Evolutionary conservation across 2,113 vertebrate species (phyloP).

Genomic region (Emydura subglobosa): DNA sequence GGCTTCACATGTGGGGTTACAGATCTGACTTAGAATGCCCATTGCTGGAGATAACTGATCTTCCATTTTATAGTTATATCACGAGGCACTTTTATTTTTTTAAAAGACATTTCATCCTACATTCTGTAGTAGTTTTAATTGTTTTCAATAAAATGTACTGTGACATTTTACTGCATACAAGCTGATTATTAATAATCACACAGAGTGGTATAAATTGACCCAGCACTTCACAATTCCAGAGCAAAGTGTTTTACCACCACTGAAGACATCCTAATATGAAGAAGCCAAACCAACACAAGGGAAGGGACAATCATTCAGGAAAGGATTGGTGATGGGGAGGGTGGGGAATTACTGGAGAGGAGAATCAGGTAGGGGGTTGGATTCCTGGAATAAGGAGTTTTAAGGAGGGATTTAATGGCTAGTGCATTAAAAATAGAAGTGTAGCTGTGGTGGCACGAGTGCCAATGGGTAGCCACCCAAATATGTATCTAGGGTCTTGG

Average conservation of each 20-base stretch:
- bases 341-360: not conserved
- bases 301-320: not conserved
- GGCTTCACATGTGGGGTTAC: not conserved
- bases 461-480: not conserved
- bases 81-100: accelerated
- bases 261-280: not conserved
- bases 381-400: not conserved
- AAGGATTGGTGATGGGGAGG: not conserved
- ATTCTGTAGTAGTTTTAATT: not conserved
- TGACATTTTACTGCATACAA: not conserved
- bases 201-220: not conserved
- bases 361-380: not conserved
- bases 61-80: not conserved
- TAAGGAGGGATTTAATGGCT: not conserved
- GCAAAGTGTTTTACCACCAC: not conserved
- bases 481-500: not conserved
- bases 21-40: not conserved
- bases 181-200: not conserved
- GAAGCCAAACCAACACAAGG: not conserved
- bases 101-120: not conserved
- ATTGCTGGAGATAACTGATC: not conserved
- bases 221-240: not conserved
- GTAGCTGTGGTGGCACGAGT: too few relatives aligned
- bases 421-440: too few relatives aligned
- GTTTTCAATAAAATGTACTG: not conserved